Base-by-base conservation (phyloP, 2,888 invertebrate genomes). In the Megastigmus dorsalis region DNA sequence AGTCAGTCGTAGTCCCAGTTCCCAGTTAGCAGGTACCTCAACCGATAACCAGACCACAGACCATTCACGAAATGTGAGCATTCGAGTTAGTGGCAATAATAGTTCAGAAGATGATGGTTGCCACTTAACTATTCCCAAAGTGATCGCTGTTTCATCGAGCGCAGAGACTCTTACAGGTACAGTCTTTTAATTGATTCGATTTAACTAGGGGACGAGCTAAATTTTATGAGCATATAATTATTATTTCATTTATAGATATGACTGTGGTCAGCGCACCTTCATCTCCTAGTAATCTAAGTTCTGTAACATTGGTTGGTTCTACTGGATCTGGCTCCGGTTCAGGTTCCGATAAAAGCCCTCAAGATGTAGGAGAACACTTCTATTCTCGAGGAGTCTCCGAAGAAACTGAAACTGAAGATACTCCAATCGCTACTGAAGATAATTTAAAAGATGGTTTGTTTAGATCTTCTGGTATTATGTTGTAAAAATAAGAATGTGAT, bases 101-200 rank as follows among this genome's bases (percentile, higher is more conserved):
- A 77, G 76, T 0, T 79, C 85, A 79, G 92, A 92, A 77, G 91
- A 91, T 79, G 91, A 92, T 79, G 90, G 89, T 77, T 90, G 91
- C 76, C 92, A 92, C 85, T 88, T 94, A 77, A 92, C 93, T 7
- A 93, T 94, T 79, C 94, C 94, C 0, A 93, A 93, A 88, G 92
- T 93, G 52, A 92, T 94, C 83, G 91, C 93, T 0, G 91, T 91
- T 0, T 94, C 94, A 0, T 93, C 93, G 10, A 95, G 94, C 84
- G 92, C 93, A 65, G 95, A 95, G 84, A 95, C 95, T 0, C 87
- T 95, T 20, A 94, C 93, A 88, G 94, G 94, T 92, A 50, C 26
- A 50, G 13, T 50, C 10, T 52, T n/a, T 52, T 28, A 28, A 13
- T 13, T 1, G 6, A 20, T 9, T 13, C 20, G 1, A 57, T 38